Evolutionary conservation across 2,888 invertebrate genomes (phyloP).

Genomic region (Stenchaetothrips biformis): DNA sequence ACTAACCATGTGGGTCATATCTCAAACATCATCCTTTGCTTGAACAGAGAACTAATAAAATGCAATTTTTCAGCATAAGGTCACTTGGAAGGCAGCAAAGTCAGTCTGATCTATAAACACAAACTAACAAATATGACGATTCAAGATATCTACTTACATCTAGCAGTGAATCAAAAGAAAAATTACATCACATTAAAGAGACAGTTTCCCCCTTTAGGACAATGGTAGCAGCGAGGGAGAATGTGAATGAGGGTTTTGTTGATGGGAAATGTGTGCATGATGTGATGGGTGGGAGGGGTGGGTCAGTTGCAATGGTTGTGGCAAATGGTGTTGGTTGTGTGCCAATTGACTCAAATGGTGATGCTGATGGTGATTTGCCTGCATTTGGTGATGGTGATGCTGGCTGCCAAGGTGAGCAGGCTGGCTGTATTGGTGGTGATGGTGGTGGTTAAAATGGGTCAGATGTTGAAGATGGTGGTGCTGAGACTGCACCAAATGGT

Average conservation of each 20-base stretch:
- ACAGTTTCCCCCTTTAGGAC: not conserved
- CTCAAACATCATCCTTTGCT: conserved; percentile 21
- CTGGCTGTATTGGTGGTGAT: conserved; percentile 14
- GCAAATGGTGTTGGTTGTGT: not conserved
- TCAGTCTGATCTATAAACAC: conserved; percentile 15
- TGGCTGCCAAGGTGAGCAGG: conserved; percentile 11
- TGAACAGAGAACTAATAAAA: not conserved
- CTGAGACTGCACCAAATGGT: not conserved
- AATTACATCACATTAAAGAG: not conserved
- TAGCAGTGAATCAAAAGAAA: conserved; percentile 18
- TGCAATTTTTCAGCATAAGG: not conserved
- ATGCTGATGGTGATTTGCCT: conserved; percentile 13
- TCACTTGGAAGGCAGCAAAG: conserved; percentile 21
- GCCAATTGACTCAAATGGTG: conserved; percentile 12
- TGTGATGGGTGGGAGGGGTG: conserved; percentile 18
- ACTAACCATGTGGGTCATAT: not conserved
- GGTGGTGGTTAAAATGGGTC: conserved; percentile 1
- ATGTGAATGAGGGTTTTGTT: conserved; percentile 7
- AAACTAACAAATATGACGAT: not conserved
- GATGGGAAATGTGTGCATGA: conserved; percentile 3
- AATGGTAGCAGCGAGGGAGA: not conserved
- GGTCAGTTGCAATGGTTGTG: not conserved
- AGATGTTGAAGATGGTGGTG: conserved; percentile 4
- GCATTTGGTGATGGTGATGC: conserved; percentile 18
- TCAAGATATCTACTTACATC: conserved; percentile 8